These are phyloP conservation scores for Athrips mouffetella DNA, from an alignment of 2,888 invertebrate species.

Conservation along the genomic window DNA sequence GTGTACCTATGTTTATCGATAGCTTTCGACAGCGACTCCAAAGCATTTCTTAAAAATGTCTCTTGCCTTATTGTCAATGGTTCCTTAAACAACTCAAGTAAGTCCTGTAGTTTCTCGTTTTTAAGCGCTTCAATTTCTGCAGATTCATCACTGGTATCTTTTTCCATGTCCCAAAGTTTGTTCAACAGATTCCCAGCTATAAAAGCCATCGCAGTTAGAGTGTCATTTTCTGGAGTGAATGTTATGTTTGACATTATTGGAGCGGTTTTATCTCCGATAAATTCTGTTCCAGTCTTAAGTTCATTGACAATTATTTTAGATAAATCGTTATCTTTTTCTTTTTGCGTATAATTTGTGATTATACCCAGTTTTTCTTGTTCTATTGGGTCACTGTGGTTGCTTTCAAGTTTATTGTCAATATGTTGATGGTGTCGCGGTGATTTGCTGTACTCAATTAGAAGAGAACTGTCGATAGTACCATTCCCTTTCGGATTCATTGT, in stretches of 20 bases:
- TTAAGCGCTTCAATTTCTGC: slow-evolving; percentile 54
- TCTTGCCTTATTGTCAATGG: slow-evolving; percentile 63
- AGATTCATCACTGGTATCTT: slow-evolving; percentile 45
- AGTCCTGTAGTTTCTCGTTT: slow-evolving; percentile 58
- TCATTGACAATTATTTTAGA: slow-evolving; percentile 65
- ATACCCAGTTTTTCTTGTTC: slow-evolving; percentile 33
- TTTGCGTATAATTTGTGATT: slow-evolving; percentile 47
- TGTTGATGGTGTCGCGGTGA: slow-evolving; percentile 45
- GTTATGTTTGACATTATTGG: slow-evolving; percentile 61
- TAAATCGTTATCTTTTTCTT: slow-evolving; percentile 49
- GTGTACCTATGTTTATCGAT: slow-evolving; percentile 45
- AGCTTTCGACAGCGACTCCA: slow-evolving; percentile 54
- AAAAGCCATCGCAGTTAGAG: slow-evolving; percentile 63
- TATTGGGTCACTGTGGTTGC: slow-evolving; percentile 35
- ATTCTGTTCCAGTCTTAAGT: slow-evolving; percentile 51
- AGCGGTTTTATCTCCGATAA: slow-evolving; percentile 50
- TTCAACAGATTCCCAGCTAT: slow-evolving; percentile 69
- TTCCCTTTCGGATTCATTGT: slow-evolving; percentile 35
- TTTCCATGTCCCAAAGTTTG: slow-evolving; percentile 67
- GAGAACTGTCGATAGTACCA: slow-evolving; percentile 32
- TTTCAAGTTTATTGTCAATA: slow-evolving; percentile 60
- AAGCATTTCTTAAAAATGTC: slow-evolving; percentile 54
- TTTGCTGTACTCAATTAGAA: slow-evolving; percentile 55
- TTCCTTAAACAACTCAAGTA: slow-evolving; percentile 63
- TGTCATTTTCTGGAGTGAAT: slow-evolving; percentile 67